Conservation (phyloP, 2,113 vertebrate genomes). For the Felis chaus region DNA sequence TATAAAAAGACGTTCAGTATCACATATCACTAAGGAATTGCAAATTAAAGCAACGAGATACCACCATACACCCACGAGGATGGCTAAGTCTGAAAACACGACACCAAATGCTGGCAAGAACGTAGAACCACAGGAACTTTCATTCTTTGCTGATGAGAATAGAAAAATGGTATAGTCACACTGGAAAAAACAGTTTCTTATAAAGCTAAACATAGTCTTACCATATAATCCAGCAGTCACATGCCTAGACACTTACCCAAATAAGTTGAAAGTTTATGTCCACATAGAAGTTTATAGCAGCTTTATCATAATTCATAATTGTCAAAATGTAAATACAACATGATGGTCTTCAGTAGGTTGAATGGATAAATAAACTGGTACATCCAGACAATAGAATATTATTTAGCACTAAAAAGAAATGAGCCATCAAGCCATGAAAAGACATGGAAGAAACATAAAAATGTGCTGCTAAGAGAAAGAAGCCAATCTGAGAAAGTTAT, state of each 20-base stretch:
- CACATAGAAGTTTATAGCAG: background rate
- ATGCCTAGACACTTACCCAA: background rate
- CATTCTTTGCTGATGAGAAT: background rate
- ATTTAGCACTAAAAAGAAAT: background rate
- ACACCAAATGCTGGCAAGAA: background rate
- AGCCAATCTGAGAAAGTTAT: background rate
- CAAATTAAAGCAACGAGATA: background rate
- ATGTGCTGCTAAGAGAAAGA: background rate
- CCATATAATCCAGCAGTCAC: background rate
- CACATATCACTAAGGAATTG: background rate
- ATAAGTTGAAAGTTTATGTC: background rate
- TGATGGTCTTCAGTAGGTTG: background rate
- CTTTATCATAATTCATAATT: background rate
- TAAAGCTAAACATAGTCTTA: background rate
- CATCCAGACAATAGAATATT: background rate
- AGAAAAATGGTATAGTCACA: background rate
- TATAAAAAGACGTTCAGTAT: background rate
- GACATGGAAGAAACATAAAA: background rate
- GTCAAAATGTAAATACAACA: background rate
- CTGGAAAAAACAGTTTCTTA: background rate
- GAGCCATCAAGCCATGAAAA: background rate
- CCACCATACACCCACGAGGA: too few relatives aligned
- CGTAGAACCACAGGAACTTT: background rate
- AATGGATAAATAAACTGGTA: background rate
- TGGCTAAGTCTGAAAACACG: background rate